A percentile compares a stretch with the other conserved stretches of the same genome.
Evolutionary conservation across 2,888 invertebrate genomes (phyloP).

Genomic region (Phasia obesa): DNA sequence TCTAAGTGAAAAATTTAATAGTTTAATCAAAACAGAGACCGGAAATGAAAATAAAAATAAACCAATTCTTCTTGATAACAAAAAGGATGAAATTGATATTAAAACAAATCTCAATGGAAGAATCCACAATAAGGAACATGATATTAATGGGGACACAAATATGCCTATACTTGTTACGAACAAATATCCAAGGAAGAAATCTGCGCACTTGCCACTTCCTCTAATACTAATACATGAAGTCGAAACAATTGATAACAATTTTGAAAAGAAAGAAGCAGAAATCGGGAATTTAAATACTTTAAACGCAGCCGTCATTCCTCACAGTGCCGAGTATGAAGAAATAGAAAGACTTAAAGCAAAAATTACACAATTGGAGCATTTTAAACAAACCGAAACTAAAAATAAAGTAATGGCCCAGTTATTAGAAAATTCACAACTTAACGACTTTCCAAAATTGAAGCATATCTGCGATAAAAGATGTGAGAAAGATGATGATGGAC

Average conservation of each 20-base stretch:
- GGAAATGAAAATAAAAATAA: background rate
- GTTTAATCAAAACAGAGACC: background rate
- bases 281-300: background rate
- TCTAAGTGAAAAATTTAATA: background rate
- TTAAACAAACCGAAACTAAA: slow-evolving; percentile 18
- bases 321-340: background rate
- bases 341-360: background rate
- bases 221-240: slow-evolving; percentile 15
- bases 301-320: background rate
- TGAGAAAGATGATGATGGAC: background rate
- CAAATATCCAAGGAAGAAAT: too few relatives aligned
- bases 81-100: background rate
- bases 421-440: background rate
- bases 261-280: background rate
- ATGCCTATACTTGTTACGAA: too few relatives aligned
- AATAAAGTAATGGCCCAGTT: slow-evolving; percentile 20
- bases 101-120: background rate
- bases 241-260: background rate
- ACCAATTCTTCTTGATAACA: background rate
- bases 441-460: slow-evolving; percentile 15
- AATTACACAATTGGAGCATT: background rate
- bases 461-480: background rate
- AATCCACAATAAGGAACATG: background rate
- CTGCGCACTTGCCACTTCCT: background rate
- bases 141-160: background rate